Evolutionary conservation across 64 coral and sea anemone genomes (phyloP), one percentile per base, ranked within the genome.

Genomic region (Platygyra sinensis): DNA sequence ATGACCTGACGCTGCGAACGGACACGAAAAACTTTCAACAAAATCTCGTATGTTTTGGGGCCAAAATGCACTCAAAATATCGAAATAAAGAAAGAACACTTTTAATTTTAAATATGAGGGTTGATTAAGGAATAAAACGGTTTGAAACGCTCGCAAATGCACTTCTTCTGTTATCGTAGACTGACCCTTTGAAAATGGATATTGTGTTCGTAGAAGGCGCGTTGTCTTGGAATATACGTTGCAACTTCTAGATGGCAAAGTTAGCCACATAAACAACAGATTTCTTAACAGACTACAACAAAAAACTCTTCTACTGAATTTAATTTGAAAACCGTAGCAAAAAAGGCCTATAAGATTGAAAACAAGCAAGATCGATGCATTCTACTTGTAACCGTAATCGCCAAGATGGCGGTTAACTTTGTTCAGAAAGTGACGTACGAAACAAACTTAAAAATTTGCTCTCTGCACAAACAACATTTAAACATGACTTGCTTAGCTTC

Each of bases 141-240:
- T 11, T 33, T 60, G 17, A 46, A 15, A 71, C 62, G 52, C 18
- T 25, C 63, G 12, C 32, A 69, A 51, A 71, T 25, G 18, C n/a
- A 64, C 36, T 29, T 69, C 81, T 15, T 69, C 22, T 51, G 62
- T 85, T 71, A 71, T 85, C 81, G 33, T 8, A 27, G n/a, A 65
- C 28, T 83, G 81, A 85, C 81, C 62, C 63, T 69, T 85, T 72
- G 62, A 85, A 83, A 85, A 71, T 85, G 63, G 81, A 85, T 85
- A 85, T 85, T 85, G 81, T 36, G 28, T 85, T 24, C 42, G 63
- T 52, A 22, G 81, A 85, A 85, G 81, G 24, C 36, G 81, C 60
- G 60, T 69, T 85, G 81, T 50, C 63, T 85, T 51, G 24, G 81
- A 85, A 85, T 64, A 85, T 28, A 28, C 62, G 81, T 85, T 85